phyloP scores from a whole-genome alignment of 2,113 vertebrate species.

The Psilopsiagon aurifrons region DNA sequence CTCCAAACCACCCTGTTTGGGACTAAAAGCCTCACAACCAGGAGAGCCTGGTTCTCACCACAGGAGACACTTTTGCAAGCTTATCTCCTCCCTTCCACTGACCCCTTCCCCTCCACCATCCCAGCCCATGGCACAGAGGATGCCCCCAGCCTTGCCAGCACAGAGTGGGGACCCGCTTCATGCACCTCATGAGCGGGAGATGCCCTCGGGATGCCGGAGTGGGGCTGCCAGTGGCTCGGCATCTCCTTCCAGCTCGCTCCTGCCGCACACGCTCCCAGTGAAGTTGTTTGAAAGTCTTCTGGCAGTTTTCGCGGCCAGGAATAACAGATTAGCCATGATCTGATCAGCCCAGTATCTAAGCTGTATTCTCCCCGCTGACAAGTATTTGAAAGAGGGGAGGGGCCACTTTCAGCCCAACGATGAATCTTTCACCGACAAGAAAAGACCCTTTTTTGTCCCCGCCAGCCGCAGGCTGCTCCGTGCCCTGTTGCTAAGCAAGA shows the following conservation, averaged over 20 bases:
- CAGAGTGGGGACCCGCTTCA: accelerated
- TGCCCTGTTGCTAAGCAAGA: constrained; percentile 82
- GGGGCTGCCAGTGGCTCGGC: not conserved
- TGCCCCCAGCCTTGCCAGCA: accelerated
- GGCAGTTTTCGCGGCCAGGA: constrained; percentile 84
- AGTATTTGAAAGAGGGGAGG: constrained; percentile 81
- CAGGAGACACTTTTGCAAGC: not conserved
- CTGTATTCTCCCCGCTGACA: constrained; percentile 81
- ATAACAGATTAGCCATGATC: constrained; percentile 93
- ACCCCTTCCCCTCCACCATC: accelerated
- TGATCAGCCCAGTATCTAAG: constrained; percentile 82
- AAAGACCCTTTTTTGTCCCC: constrained; percentile 74
- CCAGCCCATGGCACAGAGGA: not conserved
- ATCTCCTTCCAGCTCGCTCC: constrained; percentile 21
- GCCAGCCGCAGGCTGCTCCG: constrained; percentile 61
- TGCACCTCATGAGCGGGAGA: not conserved
- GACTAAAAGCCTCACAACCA: not conserved
- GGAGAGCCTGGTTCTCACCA: accelerated
- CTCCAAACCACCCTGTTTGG: not conserved
- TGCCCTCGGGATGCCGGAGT: not conserved
- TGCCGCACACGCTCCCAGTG: constrained; percentile 71
- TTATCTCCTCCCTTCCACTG: not conserved
- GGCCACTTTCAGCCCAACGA: constrained; percentile 78
- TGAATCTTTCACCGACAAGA: constrained; percentile 80
- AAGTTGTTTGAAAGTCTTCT: constrained; percentile 87